Percentiles rank a stretch among this genome's conserved stretches.
These are phyloP conservation scores for Hydraecia micacea DNA, from an alignment of 2,888 invertebrate genomes.

Conservation along the genomic window DNA sequence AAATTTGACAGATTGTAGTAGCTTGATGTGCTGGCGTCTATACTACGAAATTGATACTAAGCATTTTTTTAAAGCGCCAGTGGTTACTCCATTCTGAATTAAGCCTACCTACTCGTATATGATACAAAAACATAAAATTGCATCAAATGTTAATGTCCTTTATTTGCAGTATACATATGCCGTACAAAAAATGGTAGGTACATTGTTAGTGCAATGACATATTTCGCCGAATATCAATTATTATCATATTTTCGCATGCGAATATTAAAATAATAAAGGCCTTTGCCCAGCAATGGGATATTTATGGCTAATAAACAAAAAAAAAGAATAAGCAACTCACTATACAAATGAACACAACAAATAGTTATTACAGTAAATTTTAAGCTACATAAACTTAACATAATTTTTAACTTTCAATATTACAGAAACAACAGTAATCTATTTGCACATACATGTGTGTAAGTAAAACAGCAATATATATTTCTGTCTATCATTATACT, in stretches of 20 bases:
- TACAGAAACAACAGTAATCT: background rate
- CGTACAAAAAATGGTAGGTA: background rate
- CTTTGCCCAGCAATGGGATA: no score
- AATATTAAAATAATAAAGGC: background rate
- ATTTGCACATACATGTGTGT: background rate
- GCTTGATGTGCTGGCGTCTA: no score
- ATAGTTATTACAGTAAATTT: no score
- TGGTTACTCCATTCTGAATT: background rate
- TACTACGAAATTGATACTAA: background rate
- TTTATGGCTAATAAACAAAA: no score
- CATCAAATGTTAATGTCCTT: background rate
- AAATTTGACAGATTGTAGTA: no score
- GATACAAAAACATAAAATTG: background rate
- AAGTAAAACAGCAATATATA: background rate
- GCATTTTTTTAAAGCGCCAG: background rate
- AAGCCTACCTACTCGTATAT: no score
- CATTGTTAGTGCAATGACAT: background rate
- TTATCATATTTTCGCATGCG: no score
- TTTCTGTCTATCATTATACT: background rate
- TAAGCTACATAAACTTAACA: background rate
- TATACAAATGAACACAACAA: background rate
- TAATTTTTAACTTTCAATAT: background rate
- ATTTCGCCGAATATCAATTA: background rate
- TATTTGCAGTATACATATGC: background rate
- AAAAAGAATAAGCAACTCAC: background rate